Base-by-base conservation (phyloP, 1,140 invertebrate species). In the Zaprionus capensis region DNA sequence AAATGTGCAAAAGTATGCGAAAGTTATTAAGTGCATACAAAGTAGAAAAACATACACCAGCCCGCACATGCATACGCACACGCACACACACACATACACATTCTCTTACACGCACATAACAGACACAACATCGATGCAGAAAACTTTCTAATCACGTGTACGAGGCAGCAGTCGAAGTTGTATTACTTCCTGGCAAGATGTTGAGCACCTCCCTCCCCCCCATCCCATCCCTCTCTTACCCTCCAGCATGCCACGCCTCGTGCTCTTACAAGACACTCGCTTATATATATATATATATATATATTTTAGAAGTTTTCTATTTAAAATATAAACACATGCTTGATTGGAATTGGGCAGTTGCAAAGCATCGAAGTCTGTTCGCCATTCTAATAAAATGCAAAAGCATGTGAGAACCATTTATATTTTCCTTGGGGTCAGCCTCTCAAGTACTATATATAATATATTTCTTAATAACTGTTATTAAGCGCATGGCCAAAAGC, bases 61-160 rank as follows among this genome's bases (percentile, higher is more conserved):
- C 31, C 71, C 69, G 61, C 71, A 80, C 81, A 76, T 72, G 63
- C 57, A 57, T 44, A 75, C 67, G 58, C 53, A 62, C 67, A 76
- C 74, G 70, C 53, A 26, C 41, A 58, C 73, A 77, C 81, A 73
- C 67, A 66, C 57, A 57, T 49, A 75, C 59, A 56, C 53, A 62
- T 61, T 73, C 80, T 71, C 36, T 36, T 31, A 51, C 11, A 62
- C 38, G 34, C 12, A 44, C 51, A 44, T 26, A 62, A 63, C 38
- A 36, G 31, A 44, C 59, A 63, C 68, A 71, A 70, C 63, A 72
- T 72, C 51, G 59, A 68, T 55, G 56, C 31, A 63, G 53, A 81
- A 84, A 88, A 88, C 85, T 90, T 90, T 90, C 86, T 90, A 90
- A 90, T 90, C 85, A 90, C 85, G 85, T 90, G 81, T 82, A 76